Evolutionary conservation across 2,113 vertebrate species (phyloP), one percentile per base, ranked within the genome.

Genomic region (Myiozetetes cayanensis): DNA sequence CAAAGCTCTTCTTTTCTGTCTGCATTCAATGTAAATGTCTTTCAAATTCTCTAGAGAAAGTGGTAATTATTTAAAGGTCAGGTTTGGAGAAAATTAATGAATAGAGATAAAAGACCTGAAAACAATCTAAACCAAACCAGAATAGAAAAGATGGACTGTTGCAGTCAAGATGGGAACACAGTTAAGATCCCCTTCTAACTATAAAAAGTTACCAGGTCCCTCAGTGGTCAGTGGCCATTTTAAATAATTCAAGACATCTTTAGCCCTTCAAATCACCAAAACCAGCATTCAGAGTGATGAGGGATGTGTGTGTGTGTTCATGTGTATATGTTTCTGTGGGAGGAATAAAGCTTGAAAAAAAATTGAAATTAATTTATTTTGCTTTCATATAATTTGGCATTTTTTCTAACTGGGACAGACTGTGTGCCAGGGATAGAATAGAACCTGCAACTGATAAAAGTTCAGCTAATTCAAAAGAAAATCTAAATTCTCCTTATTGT

Each of bases 401-500:
- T 83, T 87, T 43, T 87, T 80, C 43, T 87, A 56, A 81, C 50
- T 33, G 52, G 33, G 31, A 37, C 52, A 84, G 63, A 71, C 10
- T 65, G 39, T 49, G 27, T 15, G 67, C 14, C 43, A 62, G 35
- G 30, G 49, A 18, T 28, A 86, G 55, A 89, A 86, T 4, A 12
- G 41, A 94, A 86, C 24, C 44, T 56, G 47, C 17, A 76, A 67
- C 49, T 3, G 43, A 68, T 79, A 81, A 78, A 92, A 94, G 81
- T 88, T 78, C 52, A 63, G 24, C 65, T 75, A 71, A 87, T 75
- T 90, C 41, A 92, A 85, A 92, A 75, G 33, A 74, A 91, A 93
- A 93, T 47, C 62, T 84, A 56, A 78, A 95, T 77, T 93, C 15
- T 74, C 47, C 65, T 96, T 76, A 90, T 91, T 14, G 0, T 65